These are phyloP conservation scores for Plodia interpunctella DNA, from an alignment of 1,140 invertebrate genomes.

Conservation along the genomic window DNA sequence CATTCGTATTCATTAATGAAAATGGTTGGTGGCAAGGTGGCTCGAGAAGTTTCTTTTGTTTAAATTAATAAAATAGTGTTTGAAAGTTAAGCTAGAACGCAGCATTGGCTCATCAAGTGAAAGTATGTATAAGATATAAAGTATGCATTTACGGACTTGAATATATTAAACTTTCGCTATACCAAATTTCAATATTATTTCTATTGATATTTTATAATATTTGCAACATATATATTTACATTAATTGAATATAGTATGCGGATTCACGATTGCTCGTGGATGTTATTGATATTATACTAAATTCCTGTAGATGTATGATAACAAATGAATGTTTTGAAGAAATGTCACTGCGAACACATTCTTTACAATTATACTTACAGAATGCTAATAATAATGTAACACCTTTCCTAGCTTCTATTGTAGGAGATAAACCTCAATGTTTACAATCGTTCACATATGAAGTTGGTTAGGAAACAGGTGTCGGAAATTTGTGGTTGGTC, in stretches of 20 bases:
- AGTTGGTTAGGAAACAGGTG: slow-evolving; percentile 20
- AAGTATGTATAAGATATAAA: slow-evolving; percentile 7
- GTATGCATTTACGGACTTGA: not conserved
- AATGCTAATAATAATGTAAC: no score
- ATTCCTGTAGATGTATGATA: no score
- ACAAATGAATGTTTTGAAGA: no score
- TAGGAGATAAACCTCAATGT: no score
- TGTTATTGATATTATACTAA: no score
- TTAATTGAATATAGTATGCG: not conserved
- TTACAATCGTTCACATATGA: not conserved
- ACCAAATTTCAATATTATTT: not conserved
- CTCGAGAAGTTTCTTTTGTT: not conserved
- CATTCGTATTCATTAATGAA: no score
- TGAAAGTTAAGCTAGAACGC: not conserved
- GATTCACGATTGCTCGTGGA: no score
- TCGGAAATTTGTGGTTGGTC: slow-evolving; percentile 17
- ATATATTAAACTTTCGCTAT: slow-evolving; percentile 6
- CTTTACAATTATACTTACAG: no score
- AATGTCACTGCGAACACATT: no score
- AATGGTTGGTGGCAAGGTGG: no score
- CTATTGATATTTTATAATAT: not conserved
- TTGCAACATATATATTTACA: not conserved
- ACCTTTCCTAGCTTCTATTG: no score
- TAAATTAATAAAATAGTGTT: slow-evolving; percentile 1
- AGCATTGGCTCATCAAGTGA: not conserved